These are phyloP conservation scores for Tipula confusa DNA, from an alignment of 2,888 invertebrate genomes.

Conservation along the genomic window DNA sequence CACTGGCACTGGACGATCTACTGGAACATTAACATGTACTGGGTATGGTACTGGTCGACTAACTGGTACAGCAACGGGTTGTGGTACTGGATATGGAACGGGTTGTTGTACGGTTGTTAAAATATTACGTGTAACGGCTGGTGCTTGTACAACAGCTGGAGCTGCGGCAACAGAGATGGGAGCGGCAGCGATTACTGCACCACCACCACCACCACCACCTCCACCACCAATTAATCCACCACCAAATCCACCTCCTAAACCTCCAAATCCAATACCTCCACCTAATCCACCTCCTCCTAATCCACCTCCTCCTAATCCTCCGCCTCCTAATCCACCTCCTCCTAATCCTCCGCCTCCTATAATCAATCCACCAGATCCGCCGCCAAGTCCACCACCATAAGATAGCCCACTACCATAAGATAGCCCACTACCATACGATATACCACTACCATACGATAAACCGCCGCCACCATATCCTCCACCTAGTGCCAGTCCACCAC, in stretches of 20 bases:
- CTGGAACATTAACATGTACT: slow-evolving; percentile 28
- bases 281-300: not conserved
- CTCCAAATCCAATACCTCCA: not conserved
- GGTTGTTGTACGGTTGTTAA: slow-evolving; percentile 27
- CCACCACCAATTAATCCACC: not conserved
- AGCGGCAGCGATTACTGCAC: not conserved
- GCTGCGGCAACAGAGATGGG: not conserved
- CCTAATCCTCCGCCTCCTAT: not conserved
- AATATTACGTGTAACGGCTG: not conserved
- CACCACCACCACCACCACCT: not conserved
- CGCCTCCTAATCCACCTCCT: not conserved
- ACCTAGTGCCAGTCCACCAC: not conserved
- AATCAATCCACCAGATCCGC: not conserved
- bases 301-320: not conserved
- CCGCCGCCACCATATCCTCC: slow-evolving; percentile 3
- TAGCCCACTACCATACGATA: not conserved
- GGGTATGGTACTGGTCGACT: not conserved
- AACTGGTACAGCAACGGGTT: not conserved
- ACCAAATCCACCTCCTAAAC: not conserved
- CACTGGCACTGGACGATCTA: slow-evolving; percentile 32
- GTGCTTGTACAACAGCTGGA: not conserved
- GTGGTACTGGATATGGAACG: slow-evolving; percentile 21
- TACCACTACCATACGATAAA: not conserved
- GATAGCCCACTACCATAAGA: not conserved
- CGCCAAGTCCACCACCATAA: not conserved